Evolutionary conservation across 2,113 vertebrate genomes (phyloP).

Genomic region (Neodontobutis hainanensis): DNA sequence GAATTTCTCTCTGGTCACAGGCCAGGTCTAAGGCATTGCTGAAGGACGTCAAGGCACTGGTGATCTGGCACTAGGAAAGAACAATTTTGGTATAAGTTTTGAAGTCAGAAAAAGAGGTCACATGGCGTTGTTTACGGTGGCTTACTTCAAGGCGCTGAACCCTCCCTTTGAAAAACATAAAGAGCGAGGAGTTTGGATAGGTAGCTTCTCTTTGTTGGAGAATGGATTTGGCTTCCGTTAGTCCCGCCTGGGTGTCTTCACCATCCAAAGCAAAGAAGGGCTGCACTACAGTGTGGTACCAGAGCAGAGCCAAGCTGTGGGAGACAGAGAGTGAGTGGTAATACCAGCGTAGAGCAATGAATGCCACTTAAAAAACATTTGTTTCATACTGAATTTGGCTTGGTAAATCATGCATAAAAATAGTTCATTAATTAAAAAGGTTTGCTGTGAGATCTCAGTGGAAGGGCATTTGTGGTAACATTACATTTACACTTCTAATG

Average conservation of each 20-base stretch:
- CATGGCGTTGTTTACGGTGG: background rate
- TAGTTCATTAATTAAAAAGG: constrained; percentile 10
- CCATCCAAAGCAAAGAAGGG: constrained; percentile 95
- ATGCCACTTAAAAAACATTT: background rate
- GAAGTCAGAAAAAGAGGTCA: background rate
- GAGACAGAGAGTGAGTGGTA: background rate
- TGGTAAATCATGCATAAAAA: too few relatives aligned
- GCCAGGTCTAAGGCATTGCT: constrained; percentile 89
- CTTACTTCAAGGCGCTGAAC: constrained; percentile 92
- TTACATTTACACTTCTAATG: too few relatives aligned
- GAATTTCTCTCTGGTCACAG: constrained; percentile 92
- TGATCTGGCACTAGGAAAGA: constrained; percentile 87
- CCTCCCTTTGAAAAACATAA: constrained; percentile 96
- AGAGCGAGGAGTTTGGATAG: constrained; percentile 95
- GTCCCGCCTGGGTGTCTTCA: constrained; percentile 86
- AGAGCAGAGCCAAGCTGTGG: constrained; percentile 88
- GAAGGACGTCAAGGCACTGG: constrained; percentile 93
- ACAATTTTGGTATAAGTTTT: constrained; percentile 20
- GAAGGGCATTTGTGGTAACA: background rate
- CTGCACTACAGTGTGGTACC: constrained; percentile 95
- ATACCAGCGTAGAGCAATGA: too few relatives aligned
- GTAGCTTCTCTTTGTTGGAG: constrained; percentile 87
- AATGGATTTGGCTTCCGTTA: constrained; percentile 91
- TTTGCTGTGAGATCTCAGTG: background rate
- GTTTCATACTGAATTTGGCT: too few relatives aligned